Conservation (phyloP, 2,888 invertebrate species). For the Phalera bucephala region DNA sequence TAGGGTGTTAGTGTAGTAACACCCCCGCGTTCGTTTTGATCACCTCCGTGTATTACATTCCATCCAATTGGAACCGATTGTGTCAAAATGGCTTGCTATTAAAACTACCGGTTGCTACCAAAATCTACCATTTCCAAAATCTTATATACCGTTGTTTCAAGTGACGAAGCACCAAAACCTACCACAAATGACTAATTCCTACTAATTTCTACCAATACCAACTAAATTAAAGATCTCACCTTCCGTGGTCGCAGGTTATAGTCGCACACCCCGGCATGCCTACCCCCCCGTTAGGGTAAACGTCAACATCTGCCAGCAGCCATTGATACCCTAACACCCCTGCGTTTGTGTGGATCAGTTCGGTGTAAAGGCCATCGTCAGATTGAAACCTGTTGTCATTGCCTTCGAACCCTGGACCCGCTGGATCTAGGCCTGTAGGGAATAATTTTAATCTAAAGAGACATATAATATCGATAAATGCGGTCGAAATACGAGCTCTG, state of each 20-base stretch:
- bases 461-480: too few species aligned
- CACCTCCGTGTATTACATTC: too few species aligned
- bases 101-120: neutral
- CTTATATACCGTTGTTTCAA: too few species aligned
- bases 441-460: neutral
- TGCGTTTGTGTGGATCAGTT: conserved; percentile 42
- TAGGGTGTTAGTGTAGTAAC: too few species aligned
- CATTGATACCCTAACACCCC: conserved; percentile 29
- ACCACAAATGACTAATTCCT: too few species aligned
- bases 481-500: too few species aligned
- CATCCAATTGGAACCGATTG: too few species aligned
- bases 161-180: too few species aligned
- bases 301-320: conserved; percentile 29
- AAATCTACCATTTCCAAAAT: neutral
- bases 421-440: conserved; percentile 10
- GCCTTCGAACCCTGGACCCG: conserved; percentile 4
- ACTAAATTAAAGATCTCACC: too few species aligned
- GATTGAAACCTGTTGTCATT: conserved; percentile 13
- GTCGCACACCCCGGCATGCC: conserved; percentile 38
- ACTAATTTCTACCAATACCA: too few species aligned
- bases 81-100: too few species aligned
- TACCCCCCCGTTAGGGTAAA: conserved; percentile 42
- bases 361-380: conserved; percentile 33
- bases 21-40: too few species aligned
- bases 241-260: conserved; percentile 32